Percentiles rank a stretch among this genome's conserved stretches.
These are phyloP conservation scores for Megalurothrips usitatus DNA, from an alignment of 2,888 invertebrate genomes.

Conservation along the genomic window DNA sequence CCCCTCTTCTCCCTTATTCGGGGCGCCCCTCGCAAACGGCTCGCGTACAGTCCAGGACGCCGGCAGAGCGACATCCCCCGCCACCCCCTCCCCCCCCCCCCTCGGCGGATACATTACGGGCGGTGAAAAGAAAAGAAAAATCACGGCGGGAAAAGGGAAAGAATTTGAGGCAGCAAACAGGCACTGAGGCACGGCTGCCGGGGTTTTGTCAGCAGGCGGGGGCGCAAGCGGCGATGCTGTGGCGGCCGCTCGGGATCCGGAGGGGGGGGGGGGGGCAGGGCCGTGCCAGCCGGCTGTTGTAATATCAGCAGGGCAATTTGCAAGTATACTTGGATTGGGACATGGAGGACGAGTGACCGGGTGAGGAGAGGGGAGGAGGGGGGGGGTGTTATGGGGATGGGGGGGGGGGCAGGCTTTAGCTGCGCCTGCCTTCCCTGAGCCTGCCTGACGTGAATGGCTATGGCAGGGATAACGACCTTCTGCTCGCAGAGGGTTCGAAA, in stretches of 20 bases:
- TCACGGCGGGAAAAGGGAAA: neutral
- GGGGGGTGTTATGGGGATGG: neutral
- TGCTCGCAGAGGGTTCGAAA: neutral
- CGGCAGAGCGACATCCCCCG: no score
- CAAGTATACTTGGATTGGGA: neutral
- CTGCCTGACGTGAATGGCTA: conserved; percentile 1
- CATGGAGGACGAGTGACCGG: neutral
- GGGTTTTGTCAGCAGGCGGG: no score
- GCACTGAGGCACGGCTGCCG: no score
- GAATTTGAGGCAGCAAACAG: no score
- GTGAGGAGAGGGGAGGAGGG: neutral
- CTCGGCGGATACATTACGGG: no score
- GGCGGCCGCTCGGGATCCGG: no score
- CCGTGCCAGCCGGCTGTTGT: neutral
- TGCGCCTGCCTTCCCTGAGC: neutral
- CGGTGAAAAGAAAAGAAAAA: neutral
- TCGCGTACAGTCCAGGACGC: no score
- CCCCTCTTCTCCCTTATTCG: no score
- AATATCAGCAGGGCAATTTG: neutral
- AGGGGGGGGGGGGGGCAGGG: neutral
- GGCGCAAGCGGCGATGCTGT: no score
- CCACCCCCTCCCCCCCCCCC: no score
- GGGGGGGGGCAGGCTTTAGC: neutral
- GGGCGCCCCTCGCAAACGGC: no score
- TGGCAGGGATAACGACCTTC: neutral